phyloP scores from a whole-genome alignment of 1,140 invertebrate species.

The Musca vetustissima region DNA sequence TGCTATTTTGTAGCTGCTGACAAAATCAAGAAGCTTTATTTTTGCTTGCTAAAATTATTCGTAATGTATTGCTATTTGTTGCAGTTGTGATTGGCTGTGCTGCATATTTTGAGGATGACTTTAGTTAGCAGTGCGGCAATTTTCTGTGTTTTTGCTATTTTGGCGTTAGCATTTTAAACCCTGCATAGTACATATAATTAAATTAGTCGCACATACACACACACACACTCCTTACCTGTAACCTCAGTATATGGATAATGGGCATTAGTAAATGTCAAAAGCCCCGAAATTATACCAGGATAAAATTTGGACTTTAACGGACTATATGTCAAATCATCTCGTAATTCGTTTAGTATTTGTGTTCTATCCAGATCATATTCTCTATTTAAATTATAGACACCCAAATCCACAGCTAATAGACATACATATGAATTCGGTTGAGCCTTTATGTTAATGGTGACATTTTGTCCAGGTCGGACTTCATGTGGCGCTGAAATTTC shows the following conservation, averaged over 20 bases:
- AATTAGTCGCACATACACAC: too few species aligned
- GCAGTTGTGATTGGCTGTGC: too few species aligned
- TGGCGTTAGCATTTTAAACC: too few species aligned
- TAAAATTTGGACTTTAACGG: neutral
- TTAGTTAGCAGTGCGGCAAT: too few species aligned
- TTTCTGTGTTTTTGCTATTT: too few species aligned
- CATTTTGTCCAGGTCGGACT: neutral
- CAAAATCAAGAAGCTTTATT: too few species aligned
- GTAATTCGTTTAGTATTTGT: neutral
- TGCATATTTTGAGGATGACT: too few species aligned
- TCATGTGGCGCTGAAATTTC: neutral
- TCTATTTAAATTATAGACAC: neutral
- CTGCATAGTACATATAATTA: too few species aligned
- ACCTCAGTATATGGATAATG: neutral
- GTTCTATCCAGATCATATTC: neutral
- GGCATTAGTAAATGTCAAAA: slow-evolving; percentile 2
- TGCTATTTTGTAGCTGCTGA: too few species aligned
- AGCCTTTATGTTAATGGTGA: neutral
- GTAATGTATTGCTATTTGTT: too few species aligned
- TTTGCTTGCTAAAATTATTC: too few species aligned
- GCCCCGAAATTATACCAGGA: neutral
- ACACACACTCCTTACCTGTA: neutral
- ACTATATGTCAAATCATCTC: neutral
- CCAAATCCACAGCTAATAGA: neutral
- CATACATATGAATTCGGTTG: slow-evolving; percentile 1